phyloP scores from a whole-genome alignment of 2,888 invertebrate species.

The Nymphalis c-album region DNA sequence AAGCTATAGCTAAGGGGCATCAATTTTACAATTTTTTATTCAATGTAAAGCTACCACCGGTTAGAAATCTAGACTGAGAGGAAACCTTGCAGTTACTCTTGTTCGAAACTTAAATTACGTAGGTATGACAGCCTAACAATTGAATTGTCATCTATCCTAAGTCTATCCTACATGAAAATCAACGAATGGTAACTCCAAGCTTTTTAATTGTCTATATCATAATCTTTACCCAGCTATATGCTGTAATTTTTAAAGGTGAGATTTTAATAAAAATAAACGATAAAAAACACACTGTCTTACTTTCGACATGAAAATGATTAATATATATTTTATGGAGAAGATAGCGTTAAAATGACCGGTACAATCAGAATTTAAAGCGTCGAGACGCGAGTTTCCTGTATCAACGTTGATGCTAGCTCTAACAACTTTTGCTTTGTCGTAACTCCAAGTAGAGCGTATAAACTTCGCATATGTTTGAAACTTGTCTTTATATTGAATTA shows the following conservation, averaged over 20 bases:
- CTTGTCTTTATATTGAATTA: constrained; percentile 9
- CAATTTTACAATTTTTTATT: not conserved
- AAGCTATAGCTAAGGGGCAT: too few species aligned
- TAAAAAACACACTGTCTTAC: too few species aligned
- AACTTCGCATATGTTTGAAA: constrained; percentile 21
- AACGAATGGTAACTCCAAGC: too few species aligned
- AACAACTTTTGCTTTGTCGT: constrained; percentile 53
- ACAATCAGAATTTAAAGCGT: constrained; percentile 47
- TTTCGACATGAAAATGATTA: too few species aligned
- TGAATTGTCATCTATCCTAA: too few species aligned
- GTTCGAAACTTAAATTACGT: not conserved
- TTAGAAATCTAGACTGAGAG: not conserved
- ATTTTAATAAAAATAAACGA: too few species aligned
- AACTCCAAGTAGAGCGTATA: constrained; percentile 30
- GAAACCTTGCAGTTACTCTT: not conserved
- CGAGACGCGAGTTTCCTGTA: constrained; percentile 54
- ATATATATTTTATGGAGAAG: not conserved
- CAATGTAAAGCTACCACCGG: not conserved
- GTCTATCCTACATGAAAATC: too few species aligned
- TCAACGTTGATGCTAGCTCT: constrained; percentile 56
- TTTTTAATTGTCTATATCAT: too few species aligned
- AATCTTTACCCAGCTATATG: too few species aligned
- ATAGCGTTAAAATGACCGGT: constrained; percentile 10
- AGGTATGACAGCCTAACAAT: too few species aligned
- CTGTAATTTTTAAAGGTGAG: too few species aligned